Conservation (phyloP, 2,113 vertebrate genomes). For the Menidia beryllina region DNA sequence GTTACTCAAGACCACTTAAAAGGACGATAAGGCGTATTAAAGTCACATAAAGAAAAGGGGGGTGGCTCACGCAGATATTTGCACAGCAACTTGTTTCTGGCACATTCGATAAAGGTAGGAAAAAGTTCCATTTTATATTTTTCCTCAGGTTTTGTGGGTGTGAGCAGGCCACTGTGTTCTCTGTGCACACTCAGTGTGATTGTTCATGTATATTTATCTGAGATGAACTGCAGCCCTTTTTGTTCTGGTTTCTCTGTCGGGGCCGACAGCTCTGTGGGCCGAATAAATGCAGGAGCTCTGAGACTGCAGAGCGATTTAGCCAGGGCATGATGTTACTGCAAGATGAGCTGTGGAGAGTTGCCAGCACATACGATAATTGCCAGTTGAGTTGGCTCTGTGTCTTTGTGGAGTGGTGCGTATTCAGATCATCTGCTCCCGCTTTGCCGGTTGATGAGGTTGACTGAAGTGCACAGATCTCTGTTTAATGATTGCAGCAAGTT, state of each 20-base stretch:
- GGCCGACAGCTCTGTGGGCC: neutral
- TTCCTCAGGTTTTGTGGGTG: neutral
- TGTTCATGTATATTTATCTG: slow-evolving; percentile 4
- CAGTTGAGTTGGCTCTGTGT: slow-evolving; percentile 26
- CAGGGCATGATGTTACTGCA: slow-evolving; percentile 21
- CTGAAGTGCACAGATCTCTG: slow-evolving; percentile 34
- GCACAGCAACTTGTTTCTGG: neutral
- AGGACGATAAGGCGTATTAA: neutral
- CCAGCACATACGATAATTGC: slow-evolving; percentile 33
- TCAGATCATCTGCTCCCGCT: slow-evolving; percentile 40
- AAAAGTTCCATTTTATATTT: neutral
- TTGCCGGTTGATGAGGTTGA: slow-evolving; percentile 29
- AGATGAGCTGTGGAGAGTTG: slow-evolving; percentile 42
- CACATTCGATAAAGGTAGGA: no score
- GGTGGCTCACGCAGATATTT: no score
- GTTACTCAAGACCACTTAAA: neutral
- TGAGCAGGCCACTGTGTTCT: neutral
- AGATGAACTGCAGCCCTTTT: slow-evolving; percentile 3
- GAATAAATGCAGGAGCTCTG: slow-evolving; percentile 6
- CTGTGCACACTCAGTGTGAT: neutral
- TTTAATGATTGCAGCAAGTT: slow-evolving; percentile 69
- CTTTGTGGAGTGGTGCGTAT: slow-evolving; percentile 34
- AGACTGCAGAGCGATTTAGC: slow-evolving; percentile 31
- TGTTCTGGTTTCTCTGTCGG: neutral
- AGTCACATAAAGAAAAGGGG: neutral